These are phyloP conservation scores for Megaleporinus macrocephalus DNA, from an alignment of 2,113 vertebrate species.

Conservation along the genomic window DNA sequence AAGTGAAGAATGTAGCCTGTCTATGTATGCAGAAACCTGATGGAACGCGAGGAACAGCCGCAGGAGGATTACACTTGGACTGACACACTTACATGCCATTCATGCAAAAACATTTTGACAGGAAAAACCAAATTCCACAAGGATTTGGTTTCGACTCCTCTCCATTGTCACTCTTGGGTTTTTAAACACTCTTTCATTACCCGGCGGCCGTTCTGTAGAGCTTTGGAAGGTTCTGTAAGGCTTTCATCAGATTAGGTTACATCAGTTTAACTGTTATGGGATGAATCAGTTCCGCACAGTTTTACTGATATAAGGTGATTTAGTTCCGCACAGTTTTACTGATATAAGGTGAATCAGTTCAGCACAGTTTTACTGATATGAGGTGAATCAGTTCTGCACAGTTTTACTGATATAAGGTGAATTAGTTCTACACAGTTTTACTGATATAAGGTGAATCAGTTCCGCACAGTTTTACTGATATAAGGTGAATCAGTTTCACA, in stretches of 20 bases:
- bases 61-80: slow-evolving; percentile 61
- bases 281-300: no score
- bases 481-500: no score
- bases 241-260: slow-evolving; percentile 6
- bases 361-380: no score
- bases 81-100: slow-evolving; percentile 55
- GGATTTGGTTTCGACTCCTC: slow-evolving; percentile 61
- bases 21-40: slow-evolving; percentile 46
- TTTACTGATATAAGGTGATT: no score
- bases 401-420: no score
- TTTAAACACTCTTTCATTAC: slow-evolving; percentile 62
- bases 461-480: no score
- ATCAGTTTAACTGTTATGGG: no score
- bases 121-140: slow-evolving; percentile 62
- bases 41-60: slow-evolving; percentile 38
- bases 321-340: no score
- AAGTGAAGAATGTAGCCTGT: slow-evolving; percentile 51
- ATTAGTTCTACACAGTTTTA: no score
- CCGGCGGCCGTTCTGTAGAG: slow-evolving; percentile 26
- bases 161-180: slow-evolving; percentile 66
- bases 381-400: no score
- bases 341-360: no score
- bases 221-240: background rate
- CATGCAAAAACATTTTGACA: slow-evolving; percentile 66
- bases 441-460: no score